A percentile compares a stretch with the other conserved stretches of the same genome.
phyloP scores from a whole-genome alignment of 2,113 vertebrate genomes.

The Promerops cafer region DNA sequence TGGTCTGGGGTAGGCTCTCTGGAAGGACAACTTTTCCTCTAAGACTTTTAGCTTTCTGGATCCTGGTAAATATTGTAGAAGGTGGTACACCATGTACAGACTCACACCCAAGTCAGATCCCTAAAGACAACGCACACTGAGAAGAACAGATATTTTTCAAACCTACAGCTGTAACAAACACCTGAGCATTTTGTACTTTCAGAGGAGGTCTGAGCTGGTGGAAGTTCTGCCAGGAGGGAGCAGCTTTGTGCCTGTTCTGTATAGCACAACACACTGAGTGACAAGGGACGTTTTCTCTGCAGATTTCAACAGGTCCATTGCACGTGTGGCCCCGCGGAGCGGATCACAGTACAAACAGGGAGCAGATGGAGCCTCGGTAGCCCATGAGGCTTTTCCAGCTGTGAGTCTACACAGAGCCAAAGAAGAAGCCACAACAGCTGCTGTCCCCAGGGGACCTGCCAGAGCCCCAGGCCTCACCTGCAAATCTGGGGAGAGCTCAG shows the following conservation, averaged over 20 bases:
- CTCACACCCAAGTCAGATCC: neutral
- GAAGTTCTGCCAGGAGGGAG: neutral
- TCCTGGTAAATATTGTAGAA: neutral
- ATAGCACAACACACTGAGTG: rapidly evolving
- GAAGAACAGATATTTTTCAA: neutral
- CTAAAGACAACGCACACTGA: neutral
- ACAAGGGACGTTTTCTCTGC: neutral
- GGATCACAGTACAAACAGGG: neutral
- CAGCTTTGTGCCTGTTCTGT: rapidly evolving
- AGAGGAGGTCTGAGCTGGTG: neutral
- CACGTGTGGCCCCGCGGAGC: rapidly evolving
- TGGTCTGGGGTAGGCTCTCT: neutral
- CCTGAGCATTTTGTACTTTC: neutral
- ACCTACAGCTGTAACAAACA: neutral
- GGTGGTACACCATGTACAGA: neutral
- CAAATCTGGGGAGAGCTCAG: neutral
- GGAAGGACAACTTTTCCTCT: neutral
- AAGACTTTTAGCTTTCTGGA: neutral
- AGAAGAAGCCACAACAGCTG: neutral
- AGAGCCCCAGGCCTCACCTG: neutral
- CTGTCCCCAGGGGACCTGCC: neutral
- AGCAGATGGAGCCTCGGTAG: neutral
- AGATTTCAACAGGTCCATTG: neutral
- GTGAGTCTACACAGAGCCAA: neutral
- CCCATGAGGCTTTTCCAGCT: neutral